These are phyloP conservation scores for Pipistrellus kuhlii DNA, from an alignment of 2,797 vertebrate species.

Conservation along the genomic window DNA sequence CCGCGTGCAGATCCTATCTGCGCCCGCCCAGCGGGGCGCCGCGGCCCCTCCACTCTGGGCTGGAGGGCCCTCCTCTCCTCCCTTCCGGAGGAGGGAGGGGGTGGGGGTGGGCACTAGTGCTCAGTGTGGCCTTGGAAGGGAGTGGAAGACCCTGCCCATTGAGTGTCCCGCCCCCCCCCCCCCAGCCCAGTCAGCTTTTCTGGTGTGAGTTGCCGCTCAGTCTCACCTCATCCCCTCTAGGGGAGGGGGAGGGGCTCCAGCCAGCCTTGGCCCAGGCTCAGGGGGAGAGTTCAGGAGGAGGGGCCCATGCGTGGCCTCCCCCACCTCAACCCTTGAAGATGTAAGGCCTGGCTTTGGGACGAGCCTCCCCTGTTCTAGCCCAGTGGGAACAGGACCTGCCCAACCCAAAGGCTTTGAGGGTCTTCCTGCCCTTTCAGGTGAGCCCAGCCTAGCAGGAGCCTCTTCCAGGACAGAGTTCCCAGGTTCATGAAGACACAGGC, in stretches of 20 bases:
- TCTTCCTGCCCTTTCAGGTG: not conserved
- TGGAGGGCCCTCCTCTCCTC: conserved; percentile 24
- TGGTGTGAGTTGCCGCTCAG: not conserved
- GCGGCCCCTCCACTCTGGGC: not conserved
- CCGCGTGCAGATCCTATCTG: conserved; percentile 71
- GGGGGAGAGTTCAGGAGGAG: too few species aligned
- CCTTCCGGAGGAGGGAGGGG: not conserved
- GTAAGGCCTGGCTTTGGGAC: not conserved
- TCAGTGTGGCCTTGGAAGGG: not conserved
- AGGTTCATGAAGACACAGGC: not conserved
- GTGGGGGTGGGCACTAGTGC: not conserved
- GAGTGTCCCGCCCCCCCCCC: too few species aligned
- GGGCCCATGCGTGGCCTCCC: not conserved
- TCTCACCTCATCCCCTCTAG: not conserved
- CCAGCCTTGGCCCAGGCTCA: not conserved
- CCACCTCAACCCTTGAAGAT: not conserved
- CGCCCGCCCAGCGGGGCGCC: conserved; percentile 55
- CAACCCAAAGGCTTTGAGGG: not conserved
- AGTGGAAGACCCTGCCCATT: not conserved
- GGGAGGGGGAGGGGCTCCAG: not conserved
- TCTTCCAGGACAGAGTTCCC: conserved; percentile 2
- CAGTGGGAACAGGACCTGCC: not conserved
- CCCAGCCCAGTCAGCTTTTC: not conserved
- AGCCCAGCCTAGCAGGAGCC: not conserved
- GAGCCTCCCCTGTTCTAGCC: not conserved